Evolutionary conservation across 2,888 invertebrate genomes (phyloP).

Genomic region (Oxytorus armatus): DNA sequence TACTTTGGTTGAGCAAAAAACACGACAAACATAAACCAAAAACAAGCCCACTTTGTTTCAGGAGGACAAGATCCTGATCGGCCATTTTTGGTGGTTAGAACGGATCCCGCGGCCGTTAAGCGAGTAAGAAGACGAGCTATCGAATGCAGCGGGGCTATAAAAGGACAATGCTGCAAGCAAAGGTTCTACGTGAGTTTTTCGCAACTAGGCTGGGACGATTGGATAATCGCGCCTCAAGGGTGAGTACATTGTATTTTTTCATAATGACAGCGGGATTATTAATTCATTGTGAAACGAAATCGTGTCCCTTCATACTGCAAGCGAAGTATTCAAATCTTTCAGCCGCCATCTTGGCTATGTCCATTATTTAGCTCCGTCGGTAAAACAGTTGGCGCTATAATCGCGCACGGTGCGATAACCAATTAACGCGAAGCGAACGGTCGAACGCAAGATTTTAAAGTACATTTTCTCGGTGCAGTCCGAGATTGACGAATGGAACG

Average conservation of each 20-base stretch:
- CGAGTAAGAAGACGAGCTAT: constrained; percentile 92
- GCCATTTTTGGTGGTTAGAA: constrained; percentile 93
- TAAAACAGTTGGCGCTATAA: too few species aligned
- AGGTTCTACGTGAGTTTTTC: constrained; percentile 96
- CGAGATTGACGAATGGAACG: too few species aligned
- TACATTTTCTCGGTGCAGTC: too few species aligned
- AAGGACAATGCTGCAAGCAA: constrained; percentile 94
- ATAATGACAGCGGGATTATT: neutral
- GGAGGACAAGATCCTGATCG: constrained; percentile 87
- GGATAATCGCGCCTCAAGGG: constrained; percentile 96
- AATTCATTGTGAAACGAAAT: neutral
- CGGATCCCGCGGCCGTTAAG: constrained; percentile 89
- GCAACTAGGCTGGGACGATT: constrained; percentile 97
- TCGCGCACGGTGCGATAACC: too few species aligned
- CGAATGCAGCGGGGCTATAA: constrained; percentile 90
- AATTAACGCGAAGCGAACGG: too few species aligned
- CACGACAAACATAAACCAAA: neutral
- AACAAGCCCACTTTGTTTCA: constrained; percentile 50
- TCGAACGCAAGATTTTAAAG: too few species aligned
- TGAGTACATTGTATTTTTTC: constrained; percentile 68
- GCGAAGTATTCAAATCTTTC: too few species aligned
- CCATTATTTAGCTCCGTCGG: too few species aligned
- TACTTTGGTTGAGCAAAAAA: too few species aligned
- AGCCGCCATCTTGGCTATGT: too few species aligned
- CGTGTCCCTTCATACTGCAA: neutral